Percentiles rank a stretch among this genome's conserved stretches.
These are phyloP conservation scores for Seladonia tumulorum DNA, from an alignment of 2,888 invertebrate species.

Conservation along the genomic window DNA sequence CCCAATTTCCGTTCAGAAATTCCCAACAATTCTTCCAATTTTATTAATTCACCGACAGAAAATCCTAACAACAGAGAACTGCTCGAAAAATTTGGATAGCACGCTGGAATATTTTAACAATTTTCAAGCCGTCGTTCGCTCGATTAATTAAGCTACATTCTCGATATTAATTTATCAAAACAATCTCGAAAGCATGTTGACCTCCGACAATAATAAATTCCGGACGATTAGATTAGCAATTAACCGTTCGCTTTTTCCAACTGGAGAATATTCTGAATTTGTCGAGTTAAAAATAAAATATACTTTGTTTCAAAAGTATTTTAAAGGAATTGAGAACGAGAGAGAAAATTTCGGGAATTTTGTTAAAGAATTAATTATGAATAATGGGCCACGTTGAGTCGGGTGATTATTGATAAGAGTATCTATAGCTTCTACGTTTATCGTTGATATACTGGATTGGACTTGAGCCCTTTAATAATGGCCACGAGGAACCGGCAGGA, in stretches of 20 bases:
- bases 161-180: conserved; percentile 43
- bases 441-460: conserved; percentile 10
- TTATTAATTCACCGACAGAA: neutral
- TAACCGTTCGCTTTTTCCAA: neutral
- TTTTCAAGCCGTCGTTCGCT: conserved; percentile 14
- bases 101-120: neutral
- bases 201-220: neutral
- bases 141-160: conserved; percentile 9
- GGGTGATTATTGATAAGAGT: conserved; percentile 24
- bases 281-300: neutral
- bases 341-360: neutral
- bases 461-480: conserved; percentile 21
- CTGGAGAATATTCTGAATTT: neutral
- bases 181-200: neutral
- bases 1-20: neutral
- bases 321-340: neutral
- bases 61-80: neutral
- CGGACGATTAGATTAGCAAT: conserved; percentile 41
- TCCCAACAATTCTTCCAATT: neutral
- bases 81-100: conserved; percentile 34
- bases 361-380: neutral
- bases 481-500: neutral
- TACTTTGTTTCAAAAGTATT: neutral
- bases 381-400: neutral
- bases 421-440: conserved; percentile 21